Evolutionary conservation across 2,113 vertebrate genomes (phyloP), one percentile per base, ranked within the genome.

Genomic region (Prinia subflava): DNA sequence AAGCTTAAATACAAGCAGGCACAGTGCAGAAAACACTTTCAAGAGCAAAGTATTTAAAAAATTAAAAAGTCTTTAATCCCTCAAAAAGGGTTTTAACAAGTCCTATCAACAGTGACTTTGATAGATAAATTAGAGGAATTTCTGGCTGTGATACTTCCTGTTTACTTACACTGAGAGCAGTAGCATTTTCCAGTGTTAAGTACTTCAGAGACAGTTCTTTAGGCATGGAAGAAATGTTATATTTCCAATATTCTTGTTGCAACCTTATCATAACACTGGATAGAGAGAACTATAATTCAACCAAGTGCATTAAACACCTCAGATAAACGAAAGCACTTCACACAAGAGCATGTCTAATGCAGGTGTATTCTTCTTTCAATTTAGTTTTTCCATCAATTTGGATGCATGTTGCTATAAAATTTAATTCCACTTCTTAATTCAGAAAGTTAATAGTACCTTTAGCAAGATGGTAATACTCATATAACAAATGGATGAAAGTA

Each of bases 1-100:
- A 74, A 95, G 80, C 81, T 95, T 91, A 94, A 88, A 84, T 60
- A 68, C 63, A 95, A 86, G 82, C 65, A 92, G 55, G 64, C 90
- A 86, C 4, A 52, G 52, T 3, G 8, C 27, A 80, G 59, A 86
- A 95, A 95, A 89, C 41, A 88, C 25, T 60, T 91, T 63, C 35
- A 90, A 93, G 60, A 85, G 63, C 52, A 70, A 93, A 95, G n/a
- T 25, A 74, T 79, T 91, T 1, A 5, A 52, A 47, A 70, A 85
- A 73, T 63, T 56, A 37, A 71, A 10, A 91, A 50, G 28, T 57
- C 46, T 68, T 87, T 83, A 92, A 92, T 81, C 64, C 49, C 47
- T 65, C 75, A 65, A 77, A 80, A 92, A 82, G 15, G 13, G 28
- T 92, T 88, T 89, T 60, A 93, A 69, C 83, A 80, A 95, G 85